These are phyloP conservation scores for Gobio occitaniae DNA, from an alignment of 2,797 vertebrate genomes.

Conservation along the genomic window DNA sequence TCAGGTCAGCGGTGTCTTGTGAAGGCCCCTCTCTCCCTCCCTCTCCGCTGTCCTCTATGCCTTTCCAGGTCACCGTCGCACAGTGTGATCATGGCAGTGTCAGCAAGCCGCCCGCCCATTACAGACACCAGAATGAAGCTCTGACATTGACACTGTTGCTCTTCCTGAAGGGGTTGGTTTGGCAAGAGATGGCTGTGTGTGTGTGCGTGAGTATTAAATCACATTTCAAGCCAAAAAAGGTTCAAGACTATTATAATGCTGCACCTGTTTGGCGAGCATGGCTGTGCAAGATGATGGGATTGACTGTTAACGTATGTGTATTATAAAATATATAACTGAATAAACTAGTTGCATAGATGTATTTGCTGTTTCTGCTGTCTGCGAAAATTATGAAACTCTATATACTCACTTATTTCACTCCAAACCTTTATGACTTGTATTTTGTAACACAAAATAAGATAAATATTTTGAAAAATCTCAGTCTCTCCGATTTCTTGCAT, in stretches of 20 bases:
- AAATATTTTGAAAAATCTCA: not conserved
- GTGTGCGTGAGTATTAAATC: conserved; percentile 50
- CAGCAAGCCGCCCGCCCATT: conserved; percentile 56
- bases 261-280: conserved; percentile 56
- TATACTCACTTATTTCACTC: not conserved
- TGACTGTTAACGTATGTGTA: not conserved
- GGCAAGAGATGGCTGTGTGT: conserved; percentile 28
- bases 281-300: conserved; percentile 31
- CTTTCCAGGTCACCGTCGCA: conserved; percentile 72
- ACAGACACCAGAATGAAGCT: conserved; percentile 50
- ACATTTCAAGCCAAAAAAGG: conserved; percentile 55
- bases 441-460: not conserved
- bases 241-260: conserved; percentile 59
- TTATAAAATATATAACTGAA: not conserved
- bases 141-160: conserved; percentile 60
- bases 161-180: conserved; percentile 48
- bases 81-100: conserved; percentile 73
- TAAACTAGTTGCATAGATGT: not conserved
- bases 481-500: not conserved
- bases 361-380: not conserved
- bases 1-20: conserved; percentile 46
- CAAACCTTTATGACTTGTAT: not conserved
- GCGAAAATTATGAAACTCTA: not conserved
- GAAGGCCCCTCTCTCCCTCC: conserved; percentile 27
- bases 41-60: conserved; percentile 43